Percentiles rank a stretch among this genome's conserved stretches.
These are phyloP conservation scores for Chloroceryle inda DNA, from an alignment of 2,797 vertebrate genomes.

Conservation along the genomic window DNA sequence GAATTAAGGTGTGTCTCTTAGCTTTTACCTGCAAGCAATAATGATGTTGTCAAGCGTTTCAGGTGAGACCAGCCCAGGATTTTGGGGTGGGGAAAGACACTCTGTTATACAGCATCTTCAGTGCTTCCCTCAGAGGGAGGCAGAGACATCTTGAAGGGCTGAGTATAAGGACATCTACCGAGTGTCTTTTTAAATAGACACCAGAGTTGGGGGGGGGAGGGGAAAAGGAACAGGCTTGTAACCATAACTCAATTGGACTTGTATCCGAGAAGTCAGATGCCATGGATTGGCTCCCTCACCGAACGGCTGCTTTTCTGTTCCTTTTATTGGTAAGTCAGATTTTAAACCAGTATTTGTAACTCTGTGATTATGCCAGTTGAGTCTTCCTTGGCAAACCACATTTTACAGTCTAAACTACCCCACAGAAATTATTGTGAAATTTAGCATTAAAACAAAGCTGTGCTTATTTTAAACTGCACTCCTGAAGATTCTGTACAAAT, in stretches of 20 bases:
- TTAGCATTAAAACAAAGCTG: neutral
- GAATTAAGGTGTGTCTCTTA: slow-evolving; percentile 85
- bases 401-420: neutral
- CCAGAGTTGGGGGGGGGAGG: slow-evolving; percentile 48
- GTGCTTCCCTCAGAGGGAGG: slow-evolving; percentile 74
- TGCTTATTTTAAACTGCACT: neutral
- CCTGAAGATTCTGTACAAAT: neutral
- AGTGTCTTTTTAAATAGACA: slow-evolving; percentile 60
- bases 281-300: slow-evolving; percentile 83
- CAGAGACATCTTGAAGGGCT: slow-evolving; percentile 74
- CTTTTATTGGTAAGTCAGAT: slow-evolving; percentile 81
- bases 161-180: slow-evolving; percentile 70
- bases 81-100: slow-evolving; percentile 84
- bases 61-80: slow-evolving; percentile 80
- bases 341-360: slow-evolving; percentile 22
- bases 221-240: slow-evolving; percentile 49
- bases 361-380: neutral
- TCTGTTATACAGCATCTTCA: slow-evolving; percentile 82
- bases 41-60: slow-evolving; percentile 84
- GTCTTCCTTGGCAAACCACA: neutral
- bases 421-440: neutral
- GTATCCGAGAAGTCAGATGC: slow-evolving; percentile 58
- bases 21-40: slow-evolving; percentile 81
- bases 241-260: slow-evolving; percentile 52
- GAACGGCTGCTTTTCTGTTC: slow-evolving; percentile 74